Evolutionary conservation across 92 coral and sea anemone genomes (phyloP).

Genomic region (Desmophyllum pertusum): DNA sequence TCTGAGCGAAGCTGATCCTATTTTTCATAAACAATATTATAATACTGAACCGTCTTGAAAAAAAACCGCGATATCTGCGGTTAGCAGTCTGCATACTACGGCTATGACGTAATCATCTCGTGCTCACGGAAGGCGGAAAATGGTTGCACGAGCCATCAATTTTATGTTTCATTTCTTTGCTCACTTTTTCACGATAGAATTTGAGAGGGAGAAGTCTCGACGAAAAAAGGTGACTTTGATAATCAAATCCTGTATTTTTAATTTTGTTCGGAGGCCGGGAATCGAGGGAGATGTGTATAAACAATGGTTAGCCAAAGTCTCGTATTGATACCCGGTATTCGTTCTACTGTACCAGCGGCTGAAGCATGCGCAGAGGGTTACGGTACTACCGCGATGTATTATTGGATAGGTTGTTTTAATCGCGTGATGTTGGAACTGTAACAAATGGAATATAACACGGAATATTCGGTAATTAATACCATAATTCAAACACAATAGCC

Average conservation of each 20-base stretch:
- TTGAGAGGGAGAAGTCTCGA: too few species aligned
- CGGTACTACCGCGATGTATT: neutral
- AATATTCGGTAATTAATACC: neutral
- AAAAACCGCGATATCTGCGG: neutral
- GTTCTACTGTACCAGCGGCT: neutral
- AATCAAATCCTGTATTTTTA: neutral
- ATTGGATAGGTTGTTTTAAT: neutral
- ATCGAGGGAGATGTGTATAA: neutral
- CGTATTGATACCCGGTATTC: neutral
- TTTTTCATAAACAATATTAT: neutral
- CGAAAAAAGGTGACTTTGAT: too few species aligned
- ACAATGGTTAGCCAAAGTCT: neutral
- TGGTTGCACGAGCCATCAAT: neutral
- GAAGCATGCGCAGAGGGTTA: conserved; percentile 5
- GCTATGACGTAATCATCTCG: neutral
- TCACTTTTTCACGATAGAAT: neutral
- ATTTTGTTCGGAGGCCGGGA: neutral
- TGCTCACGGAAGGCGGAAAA: neutral
- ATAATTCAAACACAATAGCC: neutral
- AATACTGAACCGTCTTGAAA: neutral
- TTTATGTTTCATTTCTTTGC: neutral
- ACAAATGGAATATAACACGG: neutral
- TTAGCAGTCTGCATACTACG: neutral
- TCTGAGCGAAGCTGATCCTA: neutral
- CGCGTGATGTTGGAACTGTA: neutral